phyloP scores from a whole-genome alignment of 1,140 invertebrate species.

The Bradysia coprophila region DNA sequence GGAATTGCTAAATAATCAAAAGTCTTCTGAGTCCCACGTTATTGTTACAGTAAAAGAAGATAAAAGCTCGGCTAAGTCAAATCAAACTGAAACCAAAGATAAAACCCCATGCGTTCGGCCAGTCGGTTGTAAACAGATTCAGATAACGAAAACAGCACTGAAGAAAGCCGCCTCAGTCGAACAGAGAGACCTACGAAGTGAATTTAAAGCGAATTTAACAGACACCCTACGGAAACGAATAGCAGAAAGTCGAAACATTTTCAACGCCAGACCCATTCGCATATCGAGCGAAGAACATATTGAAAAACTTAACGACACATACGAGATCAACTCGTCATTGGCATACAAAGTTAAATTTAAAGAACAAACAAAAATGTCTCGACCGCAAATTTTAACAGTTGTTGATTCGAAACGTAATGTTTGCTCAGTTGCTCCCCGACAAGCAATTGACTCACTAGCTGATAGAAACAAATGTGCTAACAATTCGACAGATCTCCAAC shows the following conservation, averaged over 20 bases:
- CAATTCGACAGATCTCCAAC: conserved; percentile 7
- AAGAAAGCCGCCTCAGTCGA: no score
- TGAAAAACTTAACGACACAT: neutral
- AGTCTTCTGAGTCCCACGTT: no score
- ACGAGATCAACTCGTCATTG: neutral
- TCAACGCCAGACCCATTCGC: neutral
- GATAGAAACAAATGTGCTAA: neutral
- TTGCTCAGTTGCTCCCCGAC: conserved; percentile 6
- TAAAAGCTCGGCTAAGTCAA: no score
- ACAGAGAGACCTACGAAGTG: no score
- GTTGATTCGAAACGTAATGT: conserved; percentile 16
- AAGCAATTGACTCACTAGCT: neutral
- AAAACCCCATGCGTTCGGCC: no score
- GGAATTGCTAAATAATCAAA: no score
- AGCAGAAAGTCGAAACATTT: neutral
- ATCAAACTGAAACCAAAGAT: no score
- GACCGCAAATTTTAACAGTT: conserved; percentile 35
- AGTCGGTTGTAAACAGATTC: no score
- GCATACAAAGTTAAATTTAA: conserved; percentile 8
- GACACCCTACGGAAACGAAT: neutral
- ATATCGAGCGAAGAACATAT: neutral
- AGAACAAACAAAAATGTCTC: conserved; percentile 26
- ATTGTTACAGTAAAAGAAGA: neutral
- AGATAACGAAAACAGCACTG: no score
- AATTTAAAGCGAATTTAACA: neutral